Evolutionary conservation across 2,797 vertebrate species (phyloP).

Genomic region (Sebastes miniatus): DNA sequence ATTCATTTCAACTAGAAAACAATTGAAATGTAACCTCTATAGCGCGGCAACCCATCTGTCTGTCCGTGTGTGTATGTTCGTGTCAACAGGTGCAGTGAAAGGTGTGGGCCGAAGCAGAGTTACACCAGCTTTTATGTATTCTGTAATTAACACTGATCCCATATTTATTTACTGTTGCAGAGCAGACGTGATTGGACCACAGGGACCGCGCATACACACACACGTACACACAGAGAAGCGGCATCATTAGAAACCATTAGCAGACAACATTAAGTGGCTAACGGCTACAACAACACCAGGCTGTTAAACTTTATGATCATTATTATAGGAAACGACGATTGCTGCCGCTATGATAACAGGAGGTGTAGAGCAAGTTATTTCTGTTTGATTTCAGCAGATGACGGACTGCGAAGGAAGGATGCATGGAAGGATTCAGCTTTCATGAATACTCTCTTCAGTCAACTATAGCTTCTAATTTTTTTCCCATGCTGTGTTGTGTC

Average conservation of each 20-base stretch:
- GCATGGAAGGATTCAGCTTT: background rate
- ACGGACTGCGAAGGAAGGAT: background rate
- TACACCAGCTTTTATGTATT: slow-evolving; percentile 65
- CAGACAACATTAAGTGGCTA: slow-evolving; percentile 94
- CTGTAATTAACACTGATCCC: slow-evolving; percentile 77
- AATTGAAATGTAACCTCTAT: background rate
- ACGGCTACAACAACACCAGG: slow-evolving; percentile 81
- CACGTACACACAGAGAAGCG: slow-evolving; percentile 79
- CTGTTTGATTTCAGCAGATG: background rate
- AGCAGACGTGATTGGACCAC: slow-evolving; percentile 88
- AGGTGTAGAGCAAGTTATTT: slow-evolving; percentile 79
- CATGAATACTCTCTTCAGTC: background rate
- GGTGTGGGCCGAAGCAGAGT: background rate
- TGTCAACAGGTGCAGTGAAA: slow-evolving; percentile 20
- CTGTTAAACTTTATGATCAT: slow-evolving; percentile 89
- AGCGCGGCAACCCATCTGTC: background rate
- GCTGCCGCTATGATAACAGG: slow-evolving; percentile 87
- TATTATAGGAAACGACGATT: slow-evolving; percentile 87
- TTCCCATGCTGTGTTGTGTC: background rate
- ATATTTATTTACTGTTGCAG: slow-evolving; percentile 83
- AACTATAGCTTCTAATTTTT: background rate
- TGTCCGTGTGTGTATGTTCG: background rate
- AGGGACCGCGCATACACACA: slow-evolving; percentile 75
- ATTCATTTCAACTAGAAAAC: background rate
- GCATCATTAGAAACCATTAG: slow-evolving; percentile 89